Evolutionary conservation across 2,797 vertebrate genomes (phyloP).

Genomic region (Melanogrammus aeglefinus): DNA sequence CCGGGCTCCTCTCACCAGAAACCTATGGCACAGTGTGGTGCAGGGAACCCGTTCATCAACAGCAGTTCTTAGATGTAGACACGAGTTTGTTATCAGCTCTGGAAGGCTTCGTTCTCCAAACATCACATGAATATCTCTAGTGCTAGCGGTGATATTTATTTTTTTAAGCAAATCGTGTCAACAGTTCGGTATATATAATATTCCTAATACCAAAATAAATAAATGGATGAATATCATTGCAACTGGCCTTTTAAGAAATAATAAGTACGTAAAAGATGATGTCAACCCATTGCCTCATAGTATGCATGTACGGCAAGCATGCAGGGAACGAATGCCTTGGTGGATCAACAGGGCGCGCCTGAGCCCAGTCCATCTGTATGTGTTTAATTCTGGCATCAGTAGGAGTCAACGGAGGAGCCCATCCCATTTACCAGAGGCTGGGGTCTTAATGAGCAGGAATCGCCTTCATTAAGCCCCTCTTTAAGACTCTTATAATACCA

Average conservation of each 20-base stretch:
- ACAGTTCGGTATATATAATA: background rate
- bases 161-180: background rate
- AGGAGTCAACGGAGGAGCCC: background rate
- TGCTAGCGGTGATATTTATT: background rate
- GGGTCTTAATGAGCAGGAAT: background rate
- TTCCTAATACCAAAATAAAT: background rate
- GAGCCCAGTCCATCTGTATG: background rate
- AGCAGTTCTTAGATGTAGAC: background rate
- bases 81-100: background rate
- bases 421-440: background rate
- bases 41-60: background rate
- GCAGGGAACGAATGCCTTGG: background rate
- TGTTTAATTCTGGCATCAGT: background rate
- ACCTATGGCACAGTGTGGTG: background rate
- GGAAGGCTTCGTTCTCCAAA: background rate
- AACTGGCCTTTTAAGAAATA: background rate
- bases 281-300: background rate
- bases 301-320: background rate
- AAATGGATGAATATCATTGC: background rate
- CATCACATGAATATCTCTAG: background rate
- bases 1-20: constrained; percentile 28
- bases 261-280: background rate
- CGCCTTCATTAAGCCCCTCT: background rate
- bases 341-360: background rate
- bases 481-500: background rate